Base-by-base conservation (phyloP, 2,888 invertebrate genomes). In the Teinopalpus imperialis region DNA sequence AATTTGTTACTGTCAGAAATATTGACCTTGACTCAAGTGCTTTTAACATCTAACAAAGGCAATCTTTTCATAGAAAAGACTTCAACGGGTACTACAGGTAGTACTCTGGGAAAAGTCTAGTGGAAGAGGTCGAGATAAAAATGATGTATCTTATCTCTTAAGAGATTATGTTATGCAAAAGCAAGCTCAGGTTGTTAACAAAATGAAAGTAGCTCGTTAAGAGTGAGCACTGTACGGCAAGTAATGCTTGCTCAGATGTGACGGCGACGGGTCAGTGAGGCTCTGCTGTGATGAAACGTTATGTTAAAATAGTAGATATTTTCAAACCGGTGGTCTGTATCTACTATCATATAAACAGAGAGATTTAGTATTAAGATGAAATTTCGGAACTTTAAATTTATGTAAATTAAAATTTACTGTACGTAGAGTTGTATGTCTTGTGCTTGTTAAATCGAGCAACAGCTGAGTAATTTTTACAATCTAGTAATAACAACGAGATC, bases 181-280 rank as follows among this genome's bases (percentile, higher is more conserved):
- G 34, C 39, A 30, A 44, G 44, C 26, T 42, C 18, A 26, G 10
- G 12, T 45, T 45, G 32, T 35, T 40, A 40, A 40, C 5, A 29
- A 46, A 46, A 46, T 29, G 46, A 46, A 46, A 46, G 46, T 46
- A 27, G 29, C 34, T 46, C 46, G 31, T 39, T 35, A 46, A 46
- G 45, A 21, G 9, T 12, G 14, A 29, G 34, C 29, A 30, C 14
- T 35, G 5, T 27, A 32, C 16, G 27, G 40, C 34, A 23, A 35
- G 34, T 40, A 34, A 34, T 35, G 40, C 30, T 14, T 9, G 12
- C 36, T 40, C 32, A 12, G 16, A 39, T 41, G 40, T 40, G 35
- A 46, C 29, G 32, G 29, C 13, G 9, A 34, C 46, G 46, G 45
- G 35, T 41, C 29, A 41, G 29, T 16, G 35, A 40, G 46, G 8